These are phyloP conservation scores for Tenebrio molitor DNA, from an alignment of 1,140 invertebrate genomes.

Conservation along the genomic window DNA sequence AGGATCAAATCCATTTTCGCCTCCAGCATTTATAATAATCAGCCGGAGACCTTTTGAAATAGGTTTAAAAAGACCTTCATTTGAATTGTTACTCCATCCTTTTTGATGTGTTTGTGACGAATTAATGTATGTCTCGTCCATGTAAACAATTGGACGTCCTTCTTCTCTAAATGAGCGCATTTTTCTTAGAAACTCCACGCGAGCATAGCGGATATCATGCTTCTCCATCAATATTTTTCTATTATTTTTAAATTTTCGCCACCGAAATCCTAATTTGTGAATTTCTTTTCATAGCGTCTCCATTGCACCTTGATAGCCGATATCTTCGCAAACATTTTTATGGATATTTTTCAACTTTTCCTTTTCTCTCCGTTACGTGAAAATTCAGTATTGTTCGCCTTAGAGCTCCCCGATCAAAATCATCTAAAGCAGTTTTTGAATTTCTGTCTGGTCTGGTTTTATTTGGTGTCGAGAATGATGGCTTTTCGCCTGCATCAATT, in stretches of 20 bases:
- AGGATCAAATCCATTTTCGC: slow-evolving; percentile 4
- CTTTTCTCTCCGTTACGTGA: no score
- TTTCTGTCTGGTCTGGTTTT: no score
- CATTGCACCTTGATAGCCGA: no score
- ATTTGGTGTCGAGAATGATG: neutral
- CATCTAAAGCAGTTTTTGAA: no score
- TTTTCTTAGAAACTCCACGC: slow-evolving; percentile 1
- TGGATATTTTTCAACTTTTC: no score
- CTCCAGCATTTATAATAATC: slow-evolving; percentile 30
- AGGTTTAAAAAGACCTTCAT: slow-evolving; percentile 10
- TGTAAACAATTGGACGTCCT: neutral
- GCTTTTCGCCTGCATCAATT: no score
- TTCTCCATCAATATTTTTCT: slow-evolving; percentile 20
- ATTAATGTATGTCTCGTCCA: slow-evolving; percentile 21
- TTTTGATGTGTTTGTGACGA: slow-evolving; percentile 7
- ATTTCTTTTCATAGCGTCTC: neutral
- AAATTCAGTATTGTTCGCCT: no score
- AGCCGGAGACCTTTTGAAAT: slow-evolving; percentile 24
- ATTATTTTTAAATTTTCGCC: slow-evolving; percentile 14
- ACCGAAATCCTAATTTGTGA: slow-evolving; percentile 15
- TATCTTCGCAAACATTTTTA: no score
- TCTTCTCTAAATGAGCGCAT: neutral
- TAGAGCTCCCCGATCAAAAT: no score
- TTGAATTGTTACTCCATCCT: neutral
- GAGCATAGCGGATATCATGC: neutral